Evolutionary conservation across 2,797 vertebrate genomes (phyloP), one percentile per base, ranked within the genome.

Genomic region (Hypotaenidia philippensis): DNA sequence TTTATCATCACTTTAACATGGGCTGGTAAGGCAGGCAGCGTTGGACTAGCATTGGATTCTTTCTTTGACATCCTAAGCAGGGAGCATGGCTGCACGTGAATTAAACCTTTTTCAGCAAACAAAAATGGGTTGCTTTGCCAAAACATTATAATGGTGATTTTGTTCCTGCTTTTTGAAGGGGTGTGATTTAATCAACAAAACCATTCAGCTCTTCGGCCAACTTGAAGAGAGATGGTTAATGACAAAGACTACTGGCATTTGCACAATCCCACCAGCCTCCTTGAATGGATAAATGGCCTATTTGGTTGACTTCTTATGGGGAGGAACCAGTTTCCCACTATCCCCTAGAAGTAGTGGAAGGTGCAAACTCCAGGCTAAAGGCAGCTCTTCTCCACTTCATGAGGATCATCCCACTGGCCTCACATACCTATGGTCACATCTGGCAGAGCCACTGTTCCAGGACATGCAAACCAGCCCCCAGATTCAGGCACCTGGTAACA

Each of bases 401-500:
- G 1, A 90, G 47, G 32, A 20, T 90, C 25, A 76, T 29, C n/a
- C 77, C 19, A 8, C 21, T n/a, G 29, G 29, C 56, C 34, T 76
- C 29, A 27, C 27, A 8, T 63, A 57, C n/a, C 60, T 50, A 19
- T 18, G 32, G 32, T 76, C 66, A 41, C 68, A 69, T 50, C 47
- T 74, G 56, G 44, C 52, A 79, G 40, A 70, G 47, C 20, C 0
- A 2, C 45, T 76, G 6, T 21, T 40, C 70, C 53, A 27, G 32
- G 89, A 69, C 19, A 11, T 1, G 32, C 31, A 74, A 85, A 84
- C 47, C 70, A 63, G 38, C 47, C 49, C 59, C 29, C n/a, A 55
- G 0, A 52, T 74, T 79, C 55, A 89, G 63, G 59, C 13, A 77
- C 10, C 8, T 0, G 1, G 12, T 57, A 49, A 50, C 2, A 3